Evolutionary conservation across 2,888 invertebrate genomes (phyloP).

Genomic region (Caenorhabditis sp.): DNA sequence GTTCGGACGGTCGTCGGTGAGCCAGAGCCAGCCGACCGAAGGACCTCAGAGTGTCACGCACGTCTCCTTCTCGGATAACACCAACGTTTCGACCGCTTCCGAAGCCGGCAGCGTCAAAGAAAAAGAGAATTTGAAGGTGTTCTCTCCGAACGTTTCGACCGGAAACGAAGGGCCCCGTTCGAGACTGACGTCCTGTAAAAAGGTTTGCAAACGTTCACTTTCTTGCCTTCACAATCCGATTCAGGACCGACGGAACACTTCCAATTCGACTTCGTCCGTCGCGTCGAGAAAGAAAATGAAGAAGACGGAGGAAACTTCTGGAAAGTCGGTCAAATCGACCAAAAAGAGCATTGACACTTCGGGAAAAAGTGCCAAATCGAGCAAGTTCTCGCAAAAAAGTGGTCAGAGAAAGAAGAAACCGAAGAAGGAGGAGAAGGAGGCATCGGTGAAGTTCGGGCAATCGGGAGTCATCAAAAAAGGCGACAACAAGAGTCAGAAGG

Average conservation of each 20-base stretch:
- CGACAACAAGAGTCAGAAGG: not conserved
- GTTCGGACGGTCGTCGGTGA: slow-evolving; percentile 39
- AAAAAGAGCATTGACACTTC: not conserved
- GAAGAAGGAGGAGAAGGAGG: not conserved
- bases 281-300: not conserved
- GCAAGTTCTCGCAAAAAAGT: no score
- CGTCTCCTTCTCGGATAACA: slow-evolving; percentile 30
- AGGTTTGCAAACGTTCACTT: no score
- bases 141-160: no score
- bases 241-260: no score
- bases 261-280: not conserved
- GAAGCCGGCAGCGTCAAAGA: slow-evolving; percentile 3
- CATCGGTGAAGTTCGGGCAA: not conserved
- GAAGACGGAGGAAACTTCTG: not conserved
- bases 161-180: no score
- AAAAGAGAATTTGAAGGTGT: no score
- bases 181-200: no score
- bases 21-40: not conserved
- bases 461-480: slow-evolving; percentile 21
- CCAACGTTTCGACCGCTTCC: slow-evolving; percentile 29
- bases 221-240: no score
- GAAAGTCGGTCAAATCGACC: slow-evolving; percentile 4
- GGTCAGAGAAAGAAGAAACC: not conserved
- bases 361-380: not conserved
- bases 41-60: slow-evolving; percentile 24